These are phyloP conservation scores for Mola mola DNA, from an alignment of 2,113 vertebrate genomes.

Conservation along the genomic window DNA sequence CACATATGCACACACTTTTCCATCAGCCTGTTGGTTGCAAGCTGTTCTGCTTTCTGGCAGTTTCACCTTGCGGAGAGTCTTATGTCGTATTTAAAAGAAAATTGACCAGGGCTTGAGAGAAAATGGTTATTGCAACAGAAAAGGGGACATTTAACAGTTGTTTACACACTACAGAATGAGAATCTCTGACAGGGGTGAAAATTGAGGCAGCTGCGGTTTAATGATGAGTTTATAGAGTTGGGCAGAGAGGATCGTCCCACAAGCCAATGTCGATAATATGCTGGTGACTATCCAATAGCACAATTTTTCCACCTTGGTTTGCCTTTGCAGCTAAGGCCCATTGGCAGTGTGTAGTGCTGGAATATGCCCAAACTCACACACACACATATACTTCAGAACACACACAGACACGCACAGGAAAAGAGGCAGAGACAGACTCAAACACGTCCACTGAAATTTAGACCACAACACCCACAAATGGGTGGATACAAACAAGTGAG, in stretches of 20 bases:
- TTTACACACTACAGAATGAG: conserved; percentile 13
- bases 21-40: conserved; percentile 48
- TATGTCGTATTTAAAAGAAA: conserved; percentile 21
- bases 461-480: conserved; percentile 8
- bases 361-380: no score
- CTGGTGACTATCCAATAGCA: conserved; percentile 11
- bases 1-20: conserved; percentile 5
- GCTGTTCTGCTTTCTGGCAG: conserved; percentile 53
- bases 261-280: conserved; percentile 12
- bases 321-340: conserved; percentile 25
- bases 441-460: no score
- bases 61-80: conserved; percentile 4
- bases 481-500: conserved; percentile 1
- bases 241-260: conserved; percentile 24
- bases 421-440: conserved; percentile 16
- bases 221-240: conserved; percentile 25
- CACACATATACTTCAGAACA: no score
- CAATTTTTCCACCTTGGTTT: conserved; percentile 20
- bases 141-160: conserved; percentile 11
- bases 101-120: neutral
- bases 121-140: conserved; percentile 9
- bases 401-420: conserved; percentile 3
- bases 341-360: conserved; percentile 7
- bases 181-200: conserved; percentile 2
- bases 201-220: neutral